These are phyloP conservation scores for Corella eumyota DNA, from an alignment of 23 tunicate species.

Conservation along the genomic window DNA sequence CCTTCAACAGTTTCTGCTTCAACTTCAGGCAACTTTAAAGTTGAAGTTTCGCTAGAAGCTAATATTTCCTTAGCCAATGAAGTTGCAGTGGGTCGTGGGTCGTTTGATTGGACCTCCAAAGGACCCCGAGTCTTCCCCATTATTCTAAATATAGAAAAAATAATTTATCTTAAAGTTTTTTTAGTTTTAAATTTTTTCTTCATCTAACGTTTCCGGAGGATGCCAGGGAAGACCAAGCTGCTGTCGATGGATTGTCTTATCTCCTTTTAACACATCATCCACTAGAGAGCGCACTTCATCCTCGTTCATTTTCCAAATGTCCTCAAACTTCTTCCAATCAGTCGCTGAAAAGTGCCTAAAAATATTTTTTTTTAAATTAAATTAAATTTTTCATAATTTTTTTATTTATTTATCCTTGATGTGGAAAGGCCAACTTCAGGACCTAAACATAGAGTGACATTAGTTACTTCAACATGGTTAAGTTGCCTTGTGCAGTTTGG, in stretches of 20 bases:
- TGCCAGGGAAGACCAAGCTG: constrained; percentile 88
- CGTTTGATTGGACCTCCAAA: constrained; percentile 10
- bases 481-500: no score
- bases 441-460: no score
- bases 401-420: no score
- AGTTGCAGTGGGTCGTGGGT: constrained; percentile 43
- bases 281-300: constrained; percentile 63
- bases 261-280: constrained; percentile 52
- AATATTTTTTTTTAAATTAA: neutral
- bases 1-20: no score
- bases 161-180: no score
- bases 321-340: constrained; percentile 90
- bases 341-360: constrained; percentile 68
- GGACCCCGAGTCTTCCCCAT: constrained; percentile 26
- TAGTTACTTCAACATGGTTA: no score
- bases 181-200: no score
- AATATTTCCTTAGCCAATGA: constrained; percentile 27
- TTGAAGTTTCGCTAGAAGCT: constrained; percentile 17
- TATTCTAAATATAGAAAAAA: constrained; percentile 6
- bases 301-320: constrained; percentile 93
- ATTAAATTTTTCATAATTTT: neutral
- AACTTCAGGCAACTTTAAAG: no score
- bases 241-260: constrained; percentile 71
- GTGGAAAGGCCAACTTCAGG: no score
- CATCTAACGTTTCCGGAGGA: constrained; percentile 55